These are phyloP conservation scores for Callyntrura sp. DNA, from an alignment of 2,888 invertebrate species.

Conservation along the genomic window DNA sequence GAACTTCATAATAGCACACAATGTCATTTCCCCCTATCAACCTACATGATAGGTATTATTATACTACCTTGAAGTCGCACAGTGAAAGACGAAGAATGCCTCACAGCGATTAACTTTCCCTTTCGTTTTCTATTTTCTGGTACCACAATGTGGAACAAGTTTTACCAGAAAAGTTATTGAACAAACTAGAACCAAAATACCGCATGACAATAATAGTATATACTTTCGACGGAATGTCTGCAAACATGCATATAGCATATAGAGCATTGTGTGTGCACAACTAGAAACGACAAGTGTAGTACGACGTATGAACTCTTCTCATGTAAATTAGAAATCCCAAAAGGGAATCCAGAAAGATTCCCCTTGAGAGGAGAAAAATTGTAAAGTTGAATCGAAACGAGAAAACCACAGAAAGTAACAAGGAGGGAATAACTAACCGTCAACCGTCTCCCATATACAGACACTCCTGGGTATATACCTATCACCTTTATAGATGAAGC, in stretches of 20 bases:
- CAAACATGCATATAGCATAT: background rate
- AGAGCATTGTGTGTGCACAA: background rate
- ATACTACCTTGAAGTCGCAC: conserved; percentile 7
- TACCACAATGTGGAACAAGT: background rate
- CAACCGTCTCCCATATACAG: background rate
- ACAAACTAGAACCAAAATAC: conserved; percentile 1
- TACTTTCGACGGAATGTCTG: background rate
- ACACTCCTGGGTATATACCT: background rate
- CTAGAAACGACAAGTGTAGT: background rate
- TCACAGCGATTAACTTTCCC: conserved; percentile 55
- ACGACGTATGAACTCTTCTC: conserved; percentile 47
- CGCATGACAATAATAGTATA: background rate
- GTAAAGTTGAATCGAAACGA: conserved; percentile 15
- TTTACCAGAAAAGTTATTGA: background rate
- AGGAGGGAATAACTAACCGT: conserved; percentile 41
- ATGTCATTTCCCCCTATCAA: background rate
- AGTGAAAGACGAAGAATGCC: conserved; percentile 56
- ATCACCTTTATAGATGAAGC: background rate
- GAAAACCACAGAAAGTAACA: conserved; percentile 36
- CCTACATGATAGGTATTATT: too few species aligned
- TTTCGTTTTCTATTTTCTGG: conserved; percentile 18
- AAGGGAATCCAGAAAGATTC: conserved; percentile 52
- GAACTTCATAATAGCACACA: background rate
- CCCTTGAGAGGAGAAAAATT: conserved; percentile 50
- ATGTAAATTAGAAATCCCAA: conserved; percentile 62